Base-by-base conservation (phyloP, 2,797 vertebrate genomes). In the Sciurus vulgaris region DNA sequence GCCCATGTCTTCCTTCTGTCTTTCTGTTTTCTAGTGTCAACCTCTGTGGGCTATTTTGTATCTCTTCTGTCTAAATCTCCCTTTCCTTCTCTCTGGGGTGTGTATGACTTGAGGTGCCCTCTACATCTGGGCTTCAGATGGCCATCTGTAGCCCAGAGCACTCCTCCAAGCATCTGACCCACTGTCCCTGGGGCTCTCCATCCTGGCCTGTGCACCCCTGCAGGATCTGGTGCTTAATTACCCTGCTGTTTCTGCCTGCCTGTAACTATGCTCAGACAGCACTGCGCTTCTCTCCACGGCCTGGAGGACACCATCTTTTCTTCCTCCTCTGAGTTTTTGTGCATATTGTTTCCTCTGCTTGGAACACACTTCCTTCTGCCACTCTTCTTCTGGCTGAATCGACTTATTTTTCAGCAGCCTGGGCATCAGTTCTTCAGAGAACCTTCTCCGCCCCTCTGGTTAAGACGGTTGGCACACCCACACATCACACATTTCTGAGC, bases 351-450 rank as follows among this genome's bases (percentile, higher is more conserved):
- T 30, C 59, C 10, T 86, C n/a, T 61, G 47, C 47, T 24, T 56
- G 14, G 24, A 78, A 65, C n/a, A 51, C 2, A 54, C 41, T 88
- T 74, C 38, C 22, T 74, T 86, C 26, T 1, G 24, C 6, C 10
- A 51, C 3, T 74, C 3, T 74, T 83, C 93, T 77, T 44, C 44
- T 65, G 47, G 30, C 26, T 81, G 28, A 70, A 18, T 85, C 10
- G 28, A 89, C 76, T 70, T 88, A 73, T 92, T 93, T 24, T 89
- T 78, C 14, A 82, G 51, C 26, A 86, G 10, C n/a, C 77, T 92
- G 33, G 63, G 82, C 17, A 41, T 83, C 54, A 33, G 28, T 89
- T 97, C 33, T 89, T 96, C 59, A 59, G 65, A 95, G 73, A 85
- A 26, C n/a, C 44, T 74, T 70, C 95, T 44, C 38, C 76, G 4